Base-by-base conservation (phyloP, 2,888 invertebrate genomes). In the Drosophila anomalipes region DNA sequence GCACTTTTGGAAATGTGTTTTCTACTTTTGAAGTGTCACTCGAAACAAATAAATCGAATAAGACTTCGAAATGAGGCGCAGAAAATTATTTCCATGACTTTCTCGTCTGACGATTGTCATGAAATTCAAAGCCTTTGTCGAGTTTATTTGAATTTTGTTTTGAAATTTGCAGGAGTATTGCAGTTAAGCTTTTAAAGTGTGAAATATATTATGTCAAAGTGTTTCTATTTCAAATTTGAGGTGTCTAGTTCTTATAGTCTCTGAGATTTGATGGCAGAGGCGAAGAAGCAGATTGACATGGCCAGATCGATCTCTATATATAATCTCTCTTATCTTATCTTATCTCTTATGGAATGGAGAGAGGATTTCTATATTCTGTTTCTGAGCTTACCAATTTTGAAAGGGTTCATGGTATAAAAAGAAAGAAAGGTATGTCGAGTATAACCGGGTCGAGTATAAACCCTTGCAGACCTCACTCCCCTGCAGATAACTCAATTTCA, bases 11-110 rank as follows among this genome's bases (percentile, higher is more conserved):
- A 22, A 33, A n/a, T n/a, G 28, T 54, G 16, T 37, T 22, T 35
- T 44, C 30, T 22, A 57, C 28, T 49, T 70, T 57, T 14, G 12
- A 44, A 51, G 1, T 60, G 10, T 41, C 35, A 51, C 28, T 56
- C 33, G 30, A 60, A 49, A n/a, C 7, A 14, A 41, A 16, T 47
- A 37, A 16, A 16, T 47, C 26, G n/a, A 51, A 51, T 32, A n/a
- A 14, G 16, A 12, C 30, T 28, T 16, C n/a, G 1, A 39, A 49
- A 49, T 26, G 9, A 4, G 16, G 3, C 6, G 3, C 7, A 14
- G 2, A 14, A 26, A 47, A 26, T 7, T 9, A 26, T 16, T 4
- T 19, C 19, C 28, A 19, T 19, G 19, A 19, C 9, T 12, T 30
- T 5, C 10, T 26, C 1, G 26, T 47, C 9, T 47, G 26, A 4